Evolutionary conservation across 92 coral and sea anemone species (phyloP).

Genomic region (Zoanthus sociatus): DNA sequence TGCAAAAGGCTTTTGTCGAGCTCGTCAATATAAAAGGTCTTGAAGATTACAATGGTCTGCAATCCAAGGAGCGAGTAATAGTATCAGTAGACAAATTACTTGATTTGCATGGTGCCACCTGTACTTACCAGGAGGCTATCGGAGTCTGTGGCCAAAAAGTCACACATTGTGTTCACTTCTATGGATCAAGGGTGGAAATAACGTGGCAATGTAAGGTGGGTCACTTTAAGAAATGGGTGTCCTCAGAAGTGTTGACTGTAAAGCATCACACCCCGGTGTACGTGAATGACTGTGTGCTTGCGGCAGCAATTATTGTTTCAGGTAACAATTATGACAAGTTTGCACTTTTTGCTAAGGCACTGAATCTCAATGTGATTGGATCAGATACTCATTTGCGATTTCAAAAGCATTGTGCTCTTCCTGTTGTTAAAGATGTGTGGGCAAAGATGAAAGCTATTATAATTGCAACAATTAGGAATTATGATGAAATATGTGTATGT

Average conservation of each 20-base stretch:
- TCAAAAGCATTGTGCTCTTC: constrained; percentile 50
- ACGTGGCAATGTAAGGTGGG: constrained; percentile 3
- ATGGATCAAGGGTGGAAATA: constrained; percentile 46
- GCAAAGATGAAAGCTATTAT: constrained; percentile 9
- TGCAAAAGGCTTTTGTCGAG: constrained; percentile 18
- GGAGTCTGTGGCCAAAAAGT: constrained; percentile 17
- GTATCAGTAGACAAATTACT: constrained; percentile 49
- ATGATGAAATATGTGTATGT: constrained; percentile 1
- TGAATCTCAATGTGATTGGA: constrained; percentile 14
- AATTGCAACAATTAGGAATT: neutral
- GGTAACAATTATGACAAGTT: constrained; percentile 59
- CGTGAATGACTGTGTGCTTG: constrained; percentile 38
- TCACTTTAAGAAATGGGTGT: constrained; percentile 44
- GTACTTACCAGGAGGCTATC: constrained; percentile 6
- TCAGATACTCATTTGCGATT: constrained; percentile 45
- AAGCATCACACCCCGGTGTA: neutral
- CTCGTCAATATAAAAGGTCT: constrained; percentile 10
- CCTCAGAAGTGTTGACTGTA: constrained; percentile 37
- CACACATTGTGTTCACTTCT: constrained; percentile 15
- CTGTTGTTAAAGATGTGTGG: constrained; percentile 41
- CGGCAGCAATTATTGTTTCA: constrained; percentile 59
- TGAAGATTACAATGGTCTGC: neutral
- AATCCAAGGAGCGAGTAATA: constrained; percentile 47
- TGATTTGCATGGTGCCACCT: constrained; percentile 32
- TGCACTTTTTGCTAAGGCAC: constrained; percentile 43